phyloP scores from a whole-genome alignment of 2,888 invertebrate genomes.

The Adela reaumurella region DNA sequence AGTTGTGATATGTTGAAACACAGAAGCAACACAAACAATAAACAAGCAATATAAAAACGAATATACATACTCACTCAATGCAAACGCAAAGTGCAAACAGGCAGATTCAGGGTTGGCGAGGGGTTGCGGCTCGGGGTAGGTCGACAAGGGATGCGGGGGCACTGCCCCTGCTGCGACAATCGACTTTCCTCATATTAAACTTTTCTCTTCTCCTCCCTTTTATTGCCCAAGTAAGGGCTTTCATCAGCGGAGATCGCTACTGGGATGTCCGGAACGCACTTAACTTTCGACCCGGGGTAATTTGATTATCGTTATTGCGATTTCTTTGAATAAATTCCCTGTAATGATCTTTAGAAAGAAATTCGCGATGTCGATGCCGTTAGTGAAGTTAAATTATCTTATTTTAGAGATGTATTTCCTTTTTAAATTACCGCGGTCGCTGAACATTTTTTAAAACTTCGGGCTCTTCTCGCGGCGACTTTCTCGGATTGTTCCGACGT shows the following conservation, averaged over 20 bases:
- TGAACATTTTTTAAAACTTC: no score
- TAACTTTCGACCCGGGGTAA: slow-evolving; percentile 4
- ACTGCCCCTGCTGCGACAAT: neutral
- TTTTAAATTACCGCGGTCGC: no score
- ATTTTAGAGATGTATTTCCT: no score
- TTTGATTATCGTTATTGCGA: slow-evolving; percentile 5
- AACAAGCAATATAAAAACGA: no score
- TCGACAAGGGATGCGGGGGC: neutral
- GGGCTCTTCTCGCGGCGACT: no score
- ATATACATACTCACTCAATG: no score
- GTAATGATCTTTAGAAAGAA: slow-evolving; percentile 2
- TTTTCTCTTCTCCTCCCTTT: neutral
- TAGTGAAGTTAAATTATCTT: no score
- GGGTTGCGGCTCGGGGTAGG: neutral
- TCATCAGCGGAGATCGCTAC: neutral
- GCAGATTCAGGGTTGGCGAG: no score
- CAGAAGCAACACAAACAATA: no score
- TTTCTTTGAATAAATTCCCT: slow-evolving; percentile 5
- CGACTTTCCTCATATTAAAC: neutral
- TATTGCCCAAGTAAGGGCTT: neutral
- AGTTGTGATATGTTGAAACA: no score
- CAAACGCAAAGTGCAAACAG: no score
- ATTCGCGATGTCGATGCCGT: neutral
- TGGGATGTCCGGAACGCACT: neutral
- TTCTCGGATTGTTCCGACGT: no score